phyloP scores from a whole-genome alignment of 2,797 vertebrate species.

The Loris lydekkerianus region DNA sequence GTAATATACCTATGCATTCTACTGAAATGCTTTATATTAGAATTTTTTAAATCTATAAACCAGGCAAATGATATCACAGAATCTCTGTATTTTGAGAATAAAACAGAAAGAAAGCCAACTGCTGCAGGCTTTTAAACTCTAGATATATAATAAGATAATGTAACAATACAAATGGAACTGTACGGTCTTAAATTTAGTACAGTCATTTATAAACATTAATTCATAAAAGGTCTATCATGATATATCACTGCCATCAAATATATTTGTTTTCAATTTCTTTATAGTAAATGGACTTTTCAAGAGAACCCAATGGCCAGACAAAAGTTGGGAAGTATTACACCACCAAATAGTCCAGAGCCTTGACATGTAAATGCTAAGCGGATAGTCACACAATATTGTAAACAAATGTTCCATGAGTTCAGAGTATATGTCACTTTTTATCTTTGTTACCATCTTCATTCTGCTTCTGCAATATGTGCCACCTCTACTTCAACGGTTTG shows the following conservation, averaged over 20 bases:
- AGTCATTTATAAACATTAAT: slow-evolving; percentile 74
- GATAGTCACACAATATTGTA: slow-evolving; percentile 62
- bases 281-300: slow-evolving; percentile 71
- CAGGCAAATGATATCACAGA: slow-evolving; percentile 77
- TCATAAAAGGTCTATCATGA: slow-evolving; percentile 81
- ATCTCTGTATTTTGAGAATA: slow-evolving; percentile 62
- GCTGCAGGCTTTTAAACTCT: slow-evolving; percentile 73
- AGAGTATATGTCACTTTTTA: background rate
- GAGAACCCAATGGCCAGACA: slow-evolving; percentile 45
- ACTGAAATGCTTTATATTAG: slow-evolving; percentile 81
- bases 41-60: slow-evolving; percentile 78
- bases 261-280: slow-evolving; percentile 75
- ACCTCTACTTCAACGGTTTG: slow-evolving; percentile 98
- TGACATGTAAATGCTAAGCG: background rate
- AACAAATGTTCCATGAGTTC: slow-evolving; percentile 61
- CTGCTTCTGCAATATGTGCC: slow-evolving; percentile 93
- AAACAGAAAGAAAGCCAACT: slow-evolving; percentile 73
- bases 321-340: slow-evolving; percentile 59
- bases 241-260: slow-evolving; percentile 80
- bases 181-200: slow-evolving; percentile 79
- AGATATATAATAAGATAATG: slow-evolving; percentile 78
- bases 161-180: slow-evolving; percentile 73
- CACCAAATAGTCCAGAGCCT: slow-evolving; percentile 43
- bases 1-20: slow-evolving; percentile 68
- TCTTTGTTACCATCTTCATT: slow-evolving; percentile 84